Percentiles rank a stretch among this genome's conserved stretches.
These are phyloP conservation scores for Opisthograptis luteolata DNA, from an alignment of 2,888 invertebrate species.

Conservation along the genomic window DNA sequence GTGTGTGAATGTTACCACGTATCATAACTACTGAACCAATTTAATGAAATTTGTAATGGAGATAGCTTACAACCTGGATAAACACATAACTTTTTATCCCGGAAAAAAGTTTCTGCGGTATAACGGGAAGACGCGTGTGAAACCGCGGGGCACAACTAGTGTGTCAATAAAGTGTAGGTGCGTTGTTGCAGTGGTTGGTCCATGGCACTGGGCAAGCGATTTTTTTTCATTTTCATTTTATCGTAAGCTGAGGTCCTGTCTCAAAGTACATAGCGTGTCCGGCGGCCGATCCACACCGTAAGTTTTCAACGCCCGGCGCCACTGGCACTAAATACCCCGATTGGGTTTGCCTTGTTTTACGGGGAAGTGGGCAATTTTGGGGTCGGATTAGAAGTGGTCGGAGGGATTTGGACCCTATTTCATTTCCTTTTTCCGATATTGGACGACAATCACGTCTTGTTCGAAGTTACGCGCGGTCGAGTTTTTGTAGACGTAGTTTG, in stretches of 20 bases:
- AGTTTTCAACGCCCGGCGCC: conserved; percentile 24
- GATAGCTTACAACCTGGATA: too few species aligned
- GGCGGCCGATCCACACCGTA: conserved; percentile 22
- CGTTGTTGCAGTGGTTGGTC: too few species aligned
- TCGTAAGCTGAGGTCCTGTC: neutral
- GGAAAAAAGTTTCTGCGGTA: too few species aligned
- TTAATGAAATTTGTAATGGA: too few species aligned
- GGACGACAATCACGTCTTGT: conserved; percentile 24
- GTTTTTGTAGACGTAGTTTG: conserved; percentile 2
- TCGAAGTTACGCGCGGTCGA: conserved; percentile 4
- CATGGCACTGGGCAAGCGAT: too few species aligned
- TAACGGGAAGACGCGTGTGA: too few species aligned
- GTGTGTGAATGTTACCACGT: too few species aligned
- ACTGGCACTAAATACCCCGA: conserved; percentile 29
- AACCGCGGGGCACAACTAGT: too few species aligned
- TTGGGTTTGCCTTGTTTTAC: conserved; percentile 30
- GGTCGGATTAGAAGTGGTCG: conserved; percentile 27
- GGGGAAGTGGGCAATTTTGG: conserved; percentile 28
- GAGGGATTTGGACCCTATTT: conserved; percentile 25
- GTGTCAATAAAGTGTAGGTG: too few species aligned
- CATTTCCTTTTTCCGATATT: conserved; percentile 27
- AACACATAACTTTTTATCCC: too few species aligned
- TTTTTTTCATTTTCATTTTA: too few species aligned
- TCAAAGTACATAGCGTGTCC: neutral
- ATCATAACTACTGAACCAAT: too few species aligned